phyloP scores from a whole-genome alignment of 2,888 invertebrate species.

The Thymelicus acteon region DNA sequence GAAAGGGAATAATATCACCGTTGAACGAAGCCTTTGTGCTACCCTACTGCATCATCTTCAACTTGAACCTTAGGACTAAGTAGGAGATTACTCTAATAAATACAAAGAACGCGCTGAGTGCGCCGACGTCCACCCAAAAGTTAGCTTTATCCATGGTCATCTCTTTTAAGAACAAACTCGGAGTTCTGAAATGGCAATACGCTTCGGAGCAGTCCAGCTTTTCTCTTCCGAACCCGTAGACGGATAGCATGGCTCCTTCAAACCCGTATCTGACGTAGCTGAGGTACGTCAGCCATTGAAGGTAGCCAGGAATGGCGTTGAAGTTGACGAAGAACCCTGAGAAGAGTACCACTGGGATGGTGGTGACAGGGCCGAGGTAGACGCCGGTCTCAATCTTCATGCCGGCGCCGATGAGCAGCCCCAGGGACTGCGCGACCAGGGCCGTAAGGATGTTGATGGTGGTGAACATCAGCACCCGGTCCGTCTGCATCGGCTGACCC shows the following conservation, averaged over 20 bases:
- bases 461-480: slow-evolving; percentile 92
- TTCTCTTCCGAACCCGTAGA: slow-evolving; percentile 94
- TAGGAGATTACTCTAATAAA: slow-evolving; percentile 91
- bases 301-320: slow-evolving; percentile 94
- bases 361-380: slow-evolving; percentile 93
- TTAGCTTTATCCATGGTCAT: slow-evolving; percentile 92
- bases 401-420: slow-evolving; percentile 96
- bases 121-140: slow-evolving; percentile 93
- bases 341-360: slow-evolving; percentile 96
- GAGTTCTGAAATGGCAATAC: slow-evolving; percentile 93
- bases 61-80: slow-evolving; percentile 92
- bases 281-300: slow-evolving; percentile 95
- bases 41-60: slow-evolving; percentile 84
- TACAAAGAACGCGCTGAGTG: slow-evolving; percentile 92
- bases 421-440: slow-evolving; percentile 96
- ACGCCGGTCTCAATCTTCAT: slow-evolving; percentile 93
- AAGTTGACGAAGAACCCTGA: slow-evolving; percentile 98
- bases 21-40: slow-evolving; percentile 50
- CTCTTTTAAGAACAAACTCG: slow-evolving; percentile 92
- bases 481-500: slow-evolving; percentile 95
- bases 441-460: slow-evolving; percentile 91
- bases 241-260: slow-evolving; percentile 95
- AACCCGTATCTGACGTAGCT: slow-evolving; percentile 96
- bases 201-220: slow-evolving; percentile 92
- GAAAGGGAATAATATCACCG: slow-evolving; percentile 42